Percentiles rank a stretch among this genome's conserved stretches.
These are phyloP conservation scores for Toxotes lorentzi DNA, from an alignment of 2,797 vertebrate species.

Conservation along the genomic window DNA sequence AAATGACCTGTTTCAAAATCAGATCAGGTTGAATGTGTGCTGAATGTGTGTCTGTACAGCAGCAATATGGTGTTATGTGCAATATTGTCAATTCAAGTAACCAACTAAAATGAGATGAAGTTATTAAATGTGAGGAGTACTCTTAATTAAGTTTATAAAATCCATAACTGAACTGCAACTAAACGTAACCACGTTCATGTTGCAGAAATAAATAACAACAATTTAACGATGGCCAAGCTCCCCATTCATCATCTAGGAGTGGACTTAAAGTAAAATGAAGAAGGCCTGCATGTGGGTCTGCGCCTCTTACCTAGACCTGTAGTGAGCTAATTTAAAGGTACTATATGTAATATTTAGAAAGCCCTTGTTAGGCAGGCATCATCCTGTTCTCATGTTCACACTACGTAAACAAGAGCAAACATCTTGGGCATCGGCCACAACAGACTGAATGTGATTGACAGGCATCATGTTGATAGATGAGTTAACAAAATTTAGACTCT, in stretches of 20 bases:
- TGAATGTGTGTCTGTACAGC: neutral
- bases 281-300: neutral
- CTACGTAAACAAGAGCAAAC: too few relatives aligned
- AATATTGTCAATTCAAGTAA: conserved; percentile 10
- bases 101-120: neutral
- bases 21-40: neutral
- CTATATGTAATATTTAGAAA: too few relatives aligned
- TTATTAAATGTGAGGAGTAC: conserved; percentile 1
- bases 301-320: neutral
- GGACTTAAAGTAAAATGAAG: conserved; percentile 1
- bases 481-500: too few relatives aligned
- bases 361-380: too few relatives aligned
- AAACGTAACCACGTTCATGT: neutral
- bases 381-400: too few relatives aligned
- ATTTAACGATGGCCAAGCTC: neutral
- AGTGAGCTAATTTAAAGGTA: conserved; percentile 9
- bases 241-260: neutral
- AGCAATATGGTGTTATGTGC: neutral
- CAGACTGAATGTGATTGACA: too few relatives aligned
- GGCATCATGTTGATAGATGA: too few relatives aligned
- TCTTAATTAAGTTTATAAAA: conserved; percentile 14
- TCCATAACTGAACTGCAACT: conserved; percentile 9
- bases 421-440: too few relatives aligned
- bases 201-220: neutral
- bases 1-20: conserved; percentile 16